Evolutionary conservation across 2,888 invertebrate species (phyloP).

Genomic region (Dolichomitus sp.): DNA sequence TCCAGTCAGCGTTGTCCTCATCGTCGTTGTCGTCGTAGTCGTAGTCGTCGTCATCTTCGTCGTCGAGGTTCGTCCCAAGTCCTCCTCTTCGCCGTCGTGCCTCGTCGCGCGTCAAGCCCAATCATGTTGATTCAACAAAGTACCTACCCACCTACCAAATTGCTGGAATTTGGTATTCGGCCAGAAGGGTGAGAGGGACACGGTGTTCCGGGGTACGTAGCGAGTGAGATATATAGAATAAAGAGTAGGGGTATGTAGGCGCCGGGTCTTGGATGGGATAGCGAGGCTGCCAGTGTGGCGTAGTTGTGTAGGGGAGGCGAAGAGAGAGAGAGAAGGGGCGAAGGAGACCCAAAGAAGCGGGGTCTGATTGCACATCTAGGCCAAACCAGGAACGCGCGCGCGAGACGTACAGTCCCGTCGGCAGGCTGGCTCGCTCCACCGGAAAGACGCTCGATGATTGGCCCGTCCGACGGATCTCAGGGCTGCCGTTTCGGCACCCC

Average conservation of each 20-base stretch:
- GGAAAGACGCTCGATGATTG: conserved; percentile 85
- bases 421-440: conserved; percentile 77
- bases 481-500: conserved; percentile 59
- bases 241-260: conserved; percentile 69
- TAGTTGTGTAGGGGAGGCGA: conserved; percentile 23
- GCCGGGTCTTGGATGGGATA: conserved; percentile 62
- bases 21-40: conserved; percentile 29
- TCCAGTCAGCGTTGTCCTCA: conserved; percentile 29
- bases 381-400: conserved; percentile 84
- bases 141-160: conserved; percentile 85
- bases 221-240: conserved; percentile 40
- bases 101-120: conserved; percentile 83
- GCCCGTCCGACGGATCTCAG: conserved; percentile 76
- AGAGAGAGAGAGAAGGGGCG: conserved; percentile 54
- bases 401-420: conserved; percentile 74
- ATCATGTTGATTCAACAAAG: conserved; percentile 86
- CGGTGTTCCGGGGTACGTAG: conserved; percentile 65
- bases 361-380: conserved; percentile 86
- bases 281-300: conserved; percentile 16
- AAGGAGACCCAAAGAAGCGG: conserved; percentile 71
- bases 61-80: conserved; percentile 58
- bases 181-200: conserved; percentile 79
- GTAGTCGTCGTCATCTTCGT: conserved; percentile 63
- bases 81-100: conserved; percentile 69
- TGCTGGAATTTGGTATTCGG: conserved; percentile 86